phyloP scores from a whole-genome alignment of 1,140 invertebrate species.

The Oncopodura yosiiana region DNA sequence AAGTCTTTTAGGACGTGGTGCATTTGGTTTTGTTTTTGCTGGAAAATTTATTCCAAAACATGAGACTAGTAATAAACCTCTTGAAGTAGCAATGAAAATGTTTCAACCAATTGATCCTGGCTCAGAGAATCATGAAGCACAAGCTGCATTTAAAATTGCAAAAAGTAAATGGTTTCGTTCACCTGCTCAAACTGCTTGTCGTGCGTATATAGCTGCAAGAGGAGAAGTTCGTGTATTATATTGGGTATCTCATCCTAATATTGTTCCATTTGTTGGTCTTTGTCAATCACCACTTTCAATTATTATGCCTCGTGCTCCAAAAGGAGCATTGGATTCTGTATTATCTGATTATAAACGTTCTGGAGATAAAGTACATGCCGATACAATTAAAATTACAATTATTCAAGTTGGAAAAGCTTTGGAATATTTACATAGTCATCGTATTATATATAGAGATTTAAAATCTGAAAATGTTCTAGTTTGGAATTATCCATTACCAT shows the following conservation, averaged over 20 bases:
- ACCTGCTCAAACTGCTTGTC: conserved; percentile 56
- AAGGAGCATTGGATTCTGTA: conserved; percentile 73
- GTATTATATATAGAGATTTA: conserved; percentile 91
- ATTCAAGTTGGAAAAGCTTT: conserved; percentile 71
- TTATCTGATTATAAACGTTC: conserved; percentile 71
- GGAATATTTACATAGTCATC: conserved; percentile 87
- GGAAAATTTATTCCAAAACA: conserved; percentile 56
- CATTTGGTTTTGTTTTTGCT: conserved; percentile 93
- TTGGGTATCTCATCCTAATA: conserved; percentile 75
- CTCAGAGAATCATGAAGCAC: conserved; percentile 37
- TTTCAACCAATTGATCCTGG: conserved; percentile 85
- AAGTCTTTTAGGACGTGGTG: conserved; percentile 68
- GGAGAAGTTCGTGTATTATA: conserved; percentile 87
- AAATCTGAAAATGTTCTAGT: conserved; percentile 98
- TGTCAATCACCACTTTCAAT: conserved; percentile 80
- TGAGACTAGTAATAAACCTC: conserved; percentile 46
- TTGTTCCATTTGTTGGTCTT: conserved; percentile 82
- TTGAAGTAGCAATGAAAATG: conserved; percentile 89
- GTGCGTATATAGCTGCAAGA: conserved; percentile 87
- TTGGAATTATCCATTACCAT: conserved; percentile 78
- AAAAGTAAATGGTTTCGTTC: conserved; percentile 31
- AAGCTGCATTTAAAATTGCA: conserved; percentile 58
- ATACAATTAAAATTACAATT: conserved; percentile 72
- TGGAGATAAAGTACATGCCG: conserved; percentile 66
- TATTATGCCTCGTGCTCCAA: conserved; percentile 80